Percentiles rank a stretch among this genome's conserved stretches.
phyloP scores from a whole-genome alignment of 2,113 vertebrate genomes.

The Tapirus terrestris region DNA sequence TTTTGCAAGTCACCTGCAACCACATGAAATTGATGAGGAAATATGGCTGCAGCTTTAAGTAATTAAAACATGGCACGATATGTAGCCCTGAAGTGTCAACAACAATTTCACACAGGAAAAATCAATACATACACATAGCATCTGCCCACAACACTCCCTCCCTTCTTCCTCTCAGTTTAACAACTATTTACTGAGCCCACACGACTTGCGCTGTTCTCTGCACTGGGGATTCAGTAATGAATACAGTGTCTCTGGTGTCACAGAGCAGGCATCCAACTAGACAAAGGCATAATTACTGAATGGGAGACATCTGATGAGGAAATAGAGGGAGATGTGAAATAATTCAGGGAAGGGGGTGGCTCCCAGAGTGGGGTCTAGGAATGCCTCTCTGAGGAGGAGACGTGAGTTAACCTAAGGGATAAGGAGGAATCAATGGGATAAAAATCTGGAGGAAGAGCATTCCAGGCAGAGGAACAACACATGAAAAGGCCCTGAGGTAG shows the following conservation, averaged over 20 bases:
- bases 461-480: not conserved
- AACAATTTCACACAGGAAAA: not conserved
- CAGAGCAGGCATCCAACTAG: not conserved
- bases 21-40: not conserved
- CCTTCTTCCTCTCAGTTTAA: not conserved
- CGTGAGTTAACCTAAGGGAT: not conserved
- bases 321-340: not conserved
- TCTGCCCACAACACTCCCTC: not conserved
- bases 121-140: not conserved
- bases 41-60: not conserved
- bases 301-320: not conserved
- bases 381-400: not conserved
- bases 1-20: conserved; percentile 28
- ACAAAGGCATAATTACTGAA: not conserved
- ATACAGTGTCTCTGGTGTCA: not conserved
- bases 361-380: not conserved
- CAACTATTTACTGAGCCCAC: not conserved
- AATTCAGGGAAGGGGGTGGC: not conserved
- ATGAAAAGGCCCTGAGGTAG: not conserved
- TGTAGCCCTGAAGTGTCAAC: not conserved
- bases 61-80: conserved; percentile 5
- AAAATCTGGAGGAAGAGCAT: not conserved
- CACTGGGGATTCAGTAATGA: not conserved
- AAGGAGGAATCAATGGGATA: not conserved
- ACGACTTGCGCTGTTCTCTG: not conserved